Conservation (phyloP, 2,888 invertebrate species). For the Pandemis cinnamomeana region DNA sequence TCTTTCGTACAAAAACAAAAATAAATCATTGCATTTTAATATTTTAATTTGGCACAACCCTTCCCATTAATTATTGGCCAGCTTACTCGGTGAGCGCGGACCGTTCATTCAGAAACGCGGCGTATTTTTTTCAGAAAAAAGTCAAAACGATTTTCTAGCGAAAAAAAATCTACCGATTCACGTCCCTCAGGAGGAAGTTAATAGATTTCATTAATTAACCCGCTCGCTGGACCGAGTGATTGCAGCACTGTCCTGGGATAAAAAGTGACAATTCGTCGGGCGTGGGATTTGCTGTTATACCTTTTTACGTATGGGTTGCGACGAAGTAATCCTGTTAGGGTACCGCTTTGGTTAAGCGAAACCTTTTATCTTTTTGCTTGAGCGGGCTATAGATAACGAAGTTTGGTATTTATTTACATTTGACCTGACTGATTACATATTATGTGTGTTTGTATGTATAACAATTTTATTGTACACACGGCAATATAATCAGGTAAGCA, state of each 20-base stretch:
- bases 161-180: conserved; percentile 43
- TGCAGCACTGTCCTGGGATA: conserved; percentile 73
- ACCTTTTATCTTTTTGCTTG: conserved; percentile 39
- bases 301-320: conserved; percentile 57
- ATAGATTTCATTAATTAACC: conserved; percentile 85
- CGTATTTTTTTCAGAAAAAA: conserved; percentile 61
- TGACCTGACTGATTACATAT: too few species aligned
- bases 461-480: too few species aligned
- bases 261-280: conserved; percentile 74
- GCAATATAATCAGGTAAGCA: too few species aligned
- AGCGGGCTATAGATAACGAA: conserved; percentile 29
- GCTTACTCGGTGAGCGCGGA: conserved; percentile 47
- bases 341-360: conserved; percentile 46
- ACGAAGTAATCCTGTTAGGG: conserved; percentile 56
- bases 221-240: conserved; percentile 82
- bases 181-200: conserved; percentile 77
- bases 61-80: conserved; percentile 22
- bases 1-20: not conserved
- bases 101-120: conserved; percentile 49
- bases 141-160: conserved; percentile 51
- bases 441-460: too few species aligned
- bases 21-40: not conserved
- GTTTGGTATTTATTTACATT: not conserved
- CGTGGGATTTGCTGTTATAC: conserved; percentile 64
- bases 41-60: conserved; percentile 5